Conservation (phyloP, 2,888 invertebrate species). For the Eupithecia inturbata region DNA sequence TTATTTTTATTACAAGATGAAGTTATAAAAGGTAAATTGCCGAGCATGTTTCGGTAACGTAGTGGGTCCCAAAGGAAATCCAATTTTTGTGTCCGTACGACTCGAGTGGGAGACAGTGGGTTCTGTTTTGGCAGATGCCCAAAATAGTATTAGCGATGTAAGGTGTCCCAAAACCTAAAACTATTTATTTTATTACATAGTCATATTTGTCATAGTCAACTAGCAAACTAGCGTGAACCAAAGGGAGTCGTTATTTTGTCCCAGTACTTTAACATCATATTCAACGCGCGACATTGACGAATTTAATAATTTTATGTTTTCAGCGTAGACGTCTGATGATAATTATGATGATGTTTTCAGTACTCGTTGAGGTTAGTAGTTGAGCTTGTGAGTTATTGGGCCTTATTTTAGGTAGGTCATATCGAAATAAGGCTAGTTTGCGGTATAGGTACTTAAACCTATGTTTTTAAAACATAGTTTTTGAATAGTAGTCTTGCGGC, state of each 20-base stretch:
- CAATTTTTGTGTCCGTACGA: conserved; percentile 36
- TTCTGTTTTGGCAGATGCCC: conserved; percentile 22
- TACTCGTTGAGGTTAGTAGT: neutral
- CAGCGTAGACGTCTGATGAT: too few relatives aligned
- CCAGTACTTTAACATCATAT: neutral
- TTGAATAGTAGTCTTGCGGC: neutral
- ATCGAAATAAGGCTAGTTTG: neutral
- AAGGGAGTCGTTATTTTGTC: neutral
- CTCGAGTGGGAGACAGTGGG: conserved; percentile 19
- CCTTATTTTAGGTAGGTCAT: neutral
- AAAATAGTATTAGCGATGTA: conserved; percentile 16
- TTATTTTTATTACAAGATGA: neutral
- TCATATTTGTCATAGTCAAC: neutral
- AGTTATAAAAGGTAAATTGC: conserved; percentile 10
- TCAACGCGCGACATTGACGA: too few relatives aligned
- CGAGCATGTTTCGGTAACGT: conserved; percentile 13
- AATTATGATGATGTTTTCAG: too few relatives aligned
- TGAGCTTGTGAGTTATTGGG: neutral
- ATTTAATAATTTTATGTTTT: neutral
- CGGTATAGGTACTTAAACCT: neutral
- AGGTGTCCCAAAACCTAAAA: neutral
- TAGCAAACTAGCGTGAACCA: neutral
- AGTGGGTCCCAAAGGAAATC: conserved; percentile 35
- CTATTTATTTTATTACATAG: neutral
- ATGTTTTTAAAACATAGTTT: neutral